Evolutionary conservation across 2,113 vertebrate genomes (phyloP), one percentile per base, ranked within the genome.

Genomic region (Dolichallabes microphthalmus): DNA sequence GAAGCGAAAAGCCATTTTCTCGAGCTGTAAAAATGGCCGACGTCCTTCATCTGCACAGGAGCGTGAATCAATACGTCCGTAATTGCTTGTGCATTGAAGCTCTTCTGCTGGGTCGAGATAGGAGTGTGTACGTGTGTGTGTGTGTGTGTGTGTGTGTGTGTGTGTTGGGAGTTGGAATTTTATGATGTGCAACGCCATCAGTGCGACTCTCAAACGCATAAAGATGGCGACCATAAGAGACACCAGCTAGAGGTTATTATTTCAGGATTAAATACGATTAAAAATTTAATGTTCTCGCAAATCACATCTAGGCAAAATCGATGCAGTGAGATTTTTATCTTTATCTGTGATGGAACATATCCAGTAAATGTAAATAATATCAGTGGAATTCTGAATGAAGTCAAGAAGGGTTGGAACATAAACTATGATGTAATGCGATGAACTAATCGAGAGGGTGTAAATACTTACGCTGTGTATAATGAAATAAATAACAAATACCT

Each of bases 1-100:
- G 63, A 66, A 68, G 45, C 15, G 14, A 53, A 68, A 82, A 64
- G 52, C 45, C 63, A 68, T 82, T 66, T 82, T 68, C 80, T 66
- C n/a, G 0, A 8, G 27, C 14, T 25, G 30, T 58, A 71, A 74
- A 83, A 73, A 83, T 60, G 68, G 53, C 52, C 82, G 22, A 45
- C 55, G 32, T 73, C 22, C 81, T 82, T 82, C 53, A 73, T 71
- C 27, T 58, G 17, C 55, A 73, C 66, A 27, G 10, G 39, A 58
- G 55, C 82, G 0, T 19, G 81, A 71, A 82, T 57, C 50, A 82
- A 35, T 57, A 27, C 50, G 27, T 30, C 50, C 25, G 53, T 82
- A 73, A 82, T 82, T 71, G 53, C 60, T 5, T 52, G 81, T 57
- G 66, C 50, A 58, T 1, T 53, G 73, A 27, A 75, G 73, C 73